Evolutionary conservation across 1,140 invertebrate species (phyloP), one percentile per base, ranked within the genome.

Genomic region (Platyscapa corneri): DNA sequence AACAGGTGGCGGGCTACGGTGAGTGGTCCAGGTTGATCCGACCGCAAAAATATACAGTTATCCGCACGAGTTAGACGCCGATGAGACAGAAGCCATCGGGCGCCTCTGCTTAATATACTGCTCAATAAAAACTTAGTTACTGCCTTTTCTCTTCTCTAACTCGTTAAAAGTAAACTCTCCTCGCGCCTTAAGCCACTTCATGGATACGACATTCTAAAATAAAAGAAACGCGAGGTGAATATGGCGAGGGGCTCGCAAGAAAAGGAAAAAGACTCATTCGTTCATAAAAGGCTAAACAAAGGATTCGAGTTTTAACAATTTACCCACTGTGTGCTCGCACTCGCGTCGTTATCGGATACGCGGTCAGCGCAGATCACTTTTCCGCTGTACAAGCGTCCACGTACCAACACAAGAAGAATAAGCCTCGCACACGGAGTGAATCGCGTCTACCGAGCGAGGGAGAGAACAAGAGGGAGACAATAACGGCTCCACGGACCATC

Each of bases 51-150:
- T 93, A 92, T 92, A 93, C 89, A 89, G 90, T 92, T 93, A 93
- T 93, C 91, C 90, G 89, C 89, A 91, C 89, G 91, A 90, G 88
- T 93, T 90, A 90, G 91, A 92, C 91, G 86, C 88, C 88, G 89
- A 82, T 89, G 91, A 92, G 90, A 93, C 92, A 91, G 90, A 91
- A 93, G 89, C 90, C 90, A 91, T 92, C 89, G 90, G 37, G 70
- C 60, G 42, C 87, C 86, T 86, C 82, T 89, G 78, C 86, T 89
- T 92, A 92, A 92, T 92, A 92, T 91, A 93, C 89, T 89, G 84
- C 88, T 89, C 90, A 91, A 93, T 93, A 93, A 93, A 93, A 93
- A 92, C 90, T 91, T 91, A 91, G 91, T 92, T 92, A 93, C 90
- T 88, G 90, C 87, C 87, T 84, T 88, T 85, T 82, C 86, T 84